Evolutionary conservation across 2,888 invertebrate species (phyloP).

Genomic region (Tenodera sinensis): DNA sequence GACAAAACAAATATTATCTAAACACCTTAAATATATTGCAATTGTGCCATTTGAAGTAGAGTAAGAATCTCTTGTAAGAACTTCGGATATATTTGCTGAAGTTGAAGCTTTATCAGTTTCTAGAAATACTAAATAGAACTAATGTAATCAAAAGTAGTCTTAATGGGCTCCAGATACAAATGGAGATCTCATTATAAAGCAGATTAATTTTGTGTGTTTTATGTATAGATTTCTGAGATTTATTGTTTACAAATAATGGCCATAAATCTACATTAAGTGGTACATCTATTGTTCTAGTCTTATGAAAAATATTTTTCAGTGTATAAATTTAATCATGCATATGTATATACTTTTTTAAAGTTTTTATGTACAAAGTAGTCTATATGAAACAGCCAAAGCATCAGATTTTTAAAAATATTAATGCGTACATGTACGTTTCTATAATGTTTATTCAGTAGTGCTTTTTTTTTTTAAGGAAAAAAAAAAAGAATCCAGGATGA

Average conservation of each 20-base stretch:
- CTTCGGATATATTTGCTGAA: no score
- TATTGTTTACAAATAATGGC: not conserved
- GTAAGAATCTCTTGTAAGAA: no score
- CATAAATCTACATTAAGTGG: not conserved
- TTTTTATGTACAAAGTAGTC: not conserved
- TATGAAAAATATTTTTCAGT: not conserved
- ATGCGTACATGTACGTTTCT: not conserved
- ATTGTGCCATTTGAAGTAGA: no score
- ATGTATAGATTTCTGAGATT: not conserved
- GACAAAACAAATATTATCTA: no score
- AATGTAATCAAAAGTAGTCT: not conserved
- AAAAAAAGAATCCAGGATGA: not conserved
- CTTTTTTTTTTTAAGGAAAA: not conserved
- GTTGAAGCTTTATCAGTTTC: no score
- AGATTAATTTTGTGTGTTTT: not conserved
- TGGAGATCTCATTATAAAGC: not conserved
- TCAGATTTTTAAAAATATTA: not conserved
- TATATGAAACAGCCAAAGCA: not conserved
- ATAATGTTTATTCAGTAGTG: not conserved
- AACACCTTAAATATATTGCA: no score
- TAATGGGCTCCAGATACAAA: not conserved
- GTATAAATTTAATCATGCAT: not conserved
- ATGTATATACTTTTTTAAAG: not conserved
- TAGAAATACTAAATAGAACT: no score
- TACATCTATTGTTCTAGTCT: not conserved